phyloP scores from a whole-genome alignment of 1,140 invertebrate species.

The Bombus haemorrhoidalis region DNA sequence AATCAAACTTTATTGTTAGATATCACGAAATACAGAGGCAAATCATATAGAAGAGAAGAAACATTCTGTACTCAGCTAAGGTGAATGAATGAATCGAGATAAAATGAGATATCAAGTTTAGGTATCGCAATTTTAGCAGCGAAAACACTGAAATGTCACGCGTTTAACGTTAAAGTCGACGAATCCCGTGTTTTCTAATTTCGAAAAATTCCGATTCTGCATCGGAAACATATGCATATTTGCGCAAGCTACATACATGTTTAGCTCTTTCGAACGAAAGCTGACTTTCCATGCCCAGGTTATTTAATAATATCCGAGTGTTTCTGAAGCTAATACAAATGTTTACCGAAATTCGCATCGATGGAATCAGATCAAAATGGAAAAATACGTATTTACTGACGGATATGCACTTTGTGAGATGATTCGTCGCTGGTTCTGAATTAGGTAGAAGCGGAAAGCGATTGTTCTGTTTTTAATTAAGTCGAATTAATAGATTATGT shows the following conservation, averaged over 20 bases:
- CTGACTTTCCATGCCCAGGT: not conserved
- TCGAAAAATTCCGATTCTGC: not conserved
- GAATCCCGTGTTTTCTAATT: not conserved
- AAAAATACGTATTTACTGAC: not conserved
- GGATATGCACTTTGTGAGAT: too few relatives aligned
- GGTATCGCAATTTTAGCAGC: not conserved
- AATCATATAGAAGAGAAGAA: too few relatives aligned
- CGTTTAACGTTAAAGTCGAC: not conserved
- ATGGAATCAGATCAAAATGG: not conserved
- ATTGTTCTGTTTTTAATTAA: not conserved
- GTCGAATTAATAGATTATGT: not conserved
- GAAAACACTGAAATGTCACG: not conserved
- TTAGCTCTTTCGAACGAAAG: not conserved
- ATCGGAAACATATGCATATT: not conserved
- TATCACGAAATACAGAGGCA: too few relatives aligned
- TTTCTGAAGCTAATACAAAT: not conserved
- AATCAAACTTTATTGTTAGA: too few relatives aligned
- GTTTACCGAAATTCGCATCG: not conserved
- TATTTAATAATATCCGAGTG: slow-evolving; percentile 5
- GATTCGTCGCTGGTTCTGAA: not conserved
- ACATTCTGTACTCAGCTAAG: too few relatives aligned
- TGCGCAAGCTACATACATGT: not conserved
- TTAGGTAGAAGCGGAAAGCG: not conserved
- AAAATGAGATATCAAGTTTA: too few relatives aligned
- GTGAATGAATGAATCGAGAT: too few relatives aligned